A percentile compares a stretch with the other conserved stretches of the same genome.
These are phyloP conservation scores for Pholis gunnellus DNA, from an alignment of 2,113 vertebrate species.

Conservation along the genomic window DNA sequence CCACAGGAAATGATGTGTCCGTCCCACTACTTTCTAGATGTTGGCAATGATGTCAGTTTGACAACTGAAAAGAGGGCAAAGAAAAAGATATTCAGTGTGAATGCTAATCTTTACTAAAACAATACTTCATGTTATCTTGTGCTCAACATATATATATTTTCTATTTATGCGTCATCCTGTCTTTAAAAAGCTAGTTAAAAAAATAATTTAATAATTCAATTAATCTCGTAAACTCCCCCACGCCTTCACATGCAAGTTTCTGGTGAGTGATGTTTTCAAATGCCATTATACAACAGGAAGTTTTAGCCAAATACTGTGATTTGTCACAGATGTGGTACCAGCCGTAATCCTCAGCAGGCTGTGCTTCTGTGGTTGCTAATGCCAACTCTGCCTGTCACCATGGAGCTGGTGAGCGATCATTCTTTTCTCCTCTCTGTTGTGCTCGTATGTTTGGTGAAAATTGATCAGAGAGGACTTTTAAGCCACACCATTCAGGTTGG, in stretches of 20 bases:
- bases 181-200: too few relatives aligned
- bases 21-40: neutral
- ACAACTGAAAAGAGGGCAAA: too few relatives aligned
- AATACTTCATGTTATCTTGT: too few relatives aligned
- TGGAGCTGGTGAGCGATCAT: neutral
- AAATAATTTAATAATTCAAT: neutral
- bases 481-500: neutral
- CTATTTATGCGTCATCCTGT: neutral
- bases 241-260: neutral
- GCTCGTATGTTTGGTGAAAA: neutral
- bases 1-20: too few relatives aligned
- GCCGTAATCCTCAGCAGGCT: slow-evolving; percentile 28
- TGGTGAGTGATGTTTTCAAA: slow-evolving; percentile 29
- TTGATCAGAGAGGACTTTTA: neutral
- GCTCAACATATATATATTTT: neutral
- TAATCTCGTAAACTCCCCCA: neutral
- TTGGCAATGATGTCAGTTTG: neutral
- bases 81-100: too few relatives aligned
- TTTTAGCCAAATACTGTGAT: slow-evolving; percentile 25
- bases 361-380: slow-evolving; percentile 3
- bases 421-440: neutral
- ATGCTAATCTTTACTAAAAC: too few relatives aligned
- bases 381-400: slow-evolving; percentile 14
- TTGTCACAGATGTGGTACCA: slow-evolving; percentile 52
- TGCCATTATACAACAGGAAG: slow-evolving; percentile 5